Conservation (phyloP, 2,797 vertebrate genomes). For the Enoplosus armatus region DNA sequence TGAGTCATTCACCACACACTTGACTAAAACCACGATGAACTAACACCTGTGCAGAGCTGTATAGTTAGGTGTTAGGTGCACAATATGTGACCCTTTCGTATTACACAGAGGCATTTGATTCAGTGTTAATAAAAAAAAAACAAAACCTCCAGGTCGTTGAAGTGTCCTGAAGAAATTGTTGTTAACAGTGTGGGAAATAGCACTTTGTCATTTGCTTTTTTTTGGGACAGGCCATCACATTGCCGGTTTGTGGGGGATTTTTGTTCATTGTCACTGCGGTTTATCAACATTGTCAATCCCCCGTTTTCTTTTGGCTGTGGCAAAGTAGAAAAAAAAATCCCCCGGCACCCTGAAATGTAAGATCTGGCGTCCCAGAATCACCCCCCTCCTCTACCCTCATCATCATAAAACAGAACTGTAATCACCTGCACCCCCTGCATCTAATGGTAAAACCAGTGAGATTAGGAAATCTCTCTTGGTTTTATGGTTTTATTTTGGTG, state of each 20-base stretch:
- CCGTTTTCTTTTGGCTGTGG: constrained; percentile 9
- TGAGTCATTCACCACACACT: not conserved
- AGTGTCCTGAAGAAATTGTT: not conserved
- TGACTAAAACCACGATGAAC: not conserved
- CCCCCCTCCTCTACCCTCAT: not conserved
- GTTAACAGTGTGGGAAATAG: constrained; percentile 5
- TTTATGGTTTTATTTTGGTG: constrained; percentile 7
- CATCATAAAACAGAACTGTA: not conserved
- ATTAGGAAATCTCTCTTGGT: not conserved
- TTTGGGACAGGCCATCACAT: not conserved
- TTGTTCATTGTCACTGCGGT: not conserved
- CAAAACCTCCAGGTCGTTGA: not conserved
- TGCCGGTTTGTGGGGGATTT: constrained; percentile 18
- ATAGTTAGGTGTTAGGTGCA: not conserved
- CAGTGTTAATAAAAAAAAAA: not conserved
- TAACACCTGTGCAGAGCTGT: not conserved
- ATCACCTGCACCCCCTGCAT: not conserved
- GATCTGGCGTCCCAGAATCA: not conserved
- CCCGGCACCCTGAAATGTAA: not conserved
- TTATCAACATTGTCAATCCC: constrained; percentile 22
- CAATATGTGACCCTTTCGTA: not conserved
- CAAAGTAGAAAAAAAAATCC: not conserved
- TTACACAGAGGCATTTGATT: not conserved
- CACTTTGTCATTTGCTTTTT: constrained; percentile 7
- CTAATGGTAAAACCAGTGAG: not conserved